These are phyloP conservation scores for Bombus superbus DNA, from an alignment of 1,140 invertebrate genomes.

Conservation along the genomic window DNA sequence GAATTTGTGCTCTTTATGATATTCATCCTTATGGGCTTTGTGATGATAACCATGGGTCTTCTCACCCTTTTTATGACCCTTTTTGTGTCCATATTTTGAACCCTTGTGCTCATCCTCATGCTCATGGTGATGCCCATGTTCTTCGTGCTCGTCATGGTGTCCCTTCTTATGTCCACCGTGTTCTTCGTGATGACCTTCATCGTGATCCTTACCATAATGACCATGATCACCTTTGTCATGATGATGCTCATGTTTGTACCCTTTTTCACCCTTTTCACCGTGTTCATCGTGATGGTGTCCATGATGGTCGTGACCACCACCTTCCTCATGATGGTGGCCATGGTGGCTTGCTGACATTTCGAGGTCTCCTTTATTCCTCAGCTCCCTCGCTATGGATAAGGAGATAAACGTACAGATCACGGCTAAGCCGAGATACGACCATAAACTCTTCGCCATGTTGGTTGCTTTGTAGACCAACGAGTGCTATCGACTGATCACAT, in stretches of 20 bases:
- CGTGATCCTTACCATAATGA: slow-evolving; percentile 84
- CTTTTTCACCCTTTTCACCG: slow-evolving; percentile 87
- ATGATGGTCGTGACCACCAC: slow-evolving; percentile 86
- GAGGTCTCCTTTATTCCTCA: slow-evolving; percentile 69
- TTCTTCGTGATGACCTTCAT: slow-evolving; percentile 86
- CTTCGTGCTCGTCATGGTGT: slow-evolving; percentile 88
- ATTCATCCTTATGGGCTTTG: slow-evolving; percentile 92
- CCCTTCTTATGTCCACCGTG: slow-evolving; percentile 90
- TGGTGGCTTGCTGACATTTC: slow-evolving; percentile 82
- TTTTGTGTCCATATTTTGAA: slow-evolving; percentile 89
- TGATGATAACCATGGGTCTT: slow-evolving; percentile 91
- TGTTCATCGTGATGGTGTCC: slow-evolving; percentile 85
- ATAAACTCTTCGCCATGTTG: slow-evolving; percentile 60
- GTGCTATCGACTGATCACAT: slow-evolving; percentile 67
- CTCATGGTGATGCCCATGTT: slow-evolving; percentile 89
- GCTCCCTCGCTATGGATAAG: slow-evolving; percentile 58
- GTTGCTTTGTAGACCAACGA: slow-evolving; percentile 60
- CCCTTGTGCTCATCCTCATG: slow-evolving; percentile 89
- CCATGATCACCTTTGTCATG: slow-evolving; percentile 87
- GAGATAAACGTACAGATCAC: slow-evolving; percentile 54
- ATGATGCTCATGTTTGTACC: slow-evolving; percentile 87
- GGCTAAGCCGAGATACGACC: slow-evolving; percentile 49
- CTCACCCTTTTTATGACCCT: slow-evolving; percentile 90
- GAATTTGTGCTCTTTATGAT: slow-evolving; percentile 92
- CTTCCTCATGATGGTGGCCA: slow-evolving; percentile 83